Percentiles rank a stretch among this genome's conserved stretches.
phyloP scores from a whole-genome alignment of 2,113 vertebrate genomes.

The Noturus placidus region DNA sequence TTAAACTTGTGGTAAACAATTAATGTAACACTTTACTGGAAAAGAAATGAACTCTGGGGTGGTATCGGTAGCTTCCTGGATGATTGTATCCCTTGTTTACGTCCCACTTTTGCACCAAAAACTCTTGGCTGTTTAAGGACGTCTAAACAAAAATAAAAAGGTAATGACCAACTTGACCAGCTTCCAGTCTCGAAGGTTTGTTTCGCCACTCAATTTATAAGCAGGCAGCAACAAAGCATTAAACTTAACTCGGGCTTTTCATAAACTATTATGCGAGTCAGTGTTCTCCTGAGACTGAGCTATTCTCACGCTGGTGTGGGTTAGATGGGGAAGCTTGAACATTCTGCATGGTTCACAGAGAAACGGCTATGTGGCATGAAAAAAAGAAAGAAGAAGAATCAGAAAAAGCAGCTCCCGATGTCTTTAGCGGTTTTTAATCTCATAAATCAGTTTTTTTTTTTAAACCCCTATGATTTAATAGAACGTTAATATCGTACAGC shows the following conservation, averaged over 20 bases:
- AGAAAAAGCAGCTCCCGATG: not conserved
- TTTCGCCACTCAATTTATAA: not conserved
- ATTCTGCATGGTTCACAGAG: not conserved
- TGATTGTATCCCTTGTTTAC: not conserved
- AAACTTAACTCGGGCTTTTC: not conserved
- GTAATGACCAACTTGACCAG: conserved; percentile 1
- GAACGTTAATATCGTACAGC: not conserved
- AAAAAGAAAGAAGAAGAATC: not conserved
- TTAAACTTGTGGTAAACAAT: not conserved
- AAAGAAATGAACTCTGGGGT: not conserved
- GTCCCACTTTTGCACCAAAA: not conserved
- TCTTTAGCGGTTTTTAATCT: conserved; percentile 18
- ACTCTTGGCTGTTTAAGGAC: not conserved
- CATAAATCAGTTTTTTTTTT: not conserved
- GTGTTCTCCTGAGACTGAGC: not conserved
- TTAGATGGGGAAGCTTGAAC: not conserved
- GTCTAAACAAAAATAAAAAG: not conserved
- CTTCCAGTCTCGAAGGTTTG: not conserved
- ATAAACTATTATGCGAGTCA: not conserved
- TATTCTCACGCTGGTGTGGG: not conserved
- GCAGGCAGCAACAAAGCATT: not conserved
- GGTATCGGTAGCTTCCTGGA: not conserved
- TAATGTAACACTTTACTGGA: not conserved
- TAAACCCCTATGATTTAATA: not conserved
- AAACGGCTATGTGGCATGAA: not conserved